Base-by-base conservation (phyloP, 2,888 invertebrate genomes). In the Doris montereyensis region DNA sequence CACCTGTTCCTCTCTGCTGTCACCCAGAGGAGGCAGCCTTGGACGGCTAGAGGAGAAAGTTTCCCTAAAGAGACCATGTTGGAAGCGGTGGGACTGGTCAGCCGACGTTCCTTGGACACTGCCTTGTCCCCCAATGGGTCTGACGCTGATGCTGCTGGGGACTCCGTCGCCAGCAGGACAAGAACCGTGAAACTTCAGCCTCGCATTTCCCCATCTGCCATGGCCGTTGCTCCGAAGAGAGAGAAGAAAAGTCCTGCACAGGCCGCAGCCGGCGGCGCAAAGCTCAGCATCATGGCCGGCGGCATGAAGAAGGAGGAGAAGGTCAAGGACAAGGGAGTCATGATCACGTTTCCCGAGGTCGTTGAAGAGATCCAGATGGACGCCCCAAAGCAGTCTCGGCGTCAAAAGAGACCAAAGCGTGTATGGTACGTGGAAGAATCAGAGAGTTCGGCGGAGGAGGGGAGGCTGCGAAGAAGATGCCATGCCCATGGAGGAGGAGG, bases 51-150 rank as follows among this genome's bases (percentile, higher is more conserved):
- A 72, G 24, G 76, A 80, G n/a, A 78, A 78, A 24, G 76, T 79
- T n/a, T 82, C 82, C 2, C 82, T 1, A 82, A 82, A 52, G 78
- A 82, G 52, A 79, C 82, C 13, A 77, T 82, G 81, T 58, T 82
- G 57, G 81, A 79, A 32, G 82, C 82, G 1, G 81, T 82, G 13
- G 82, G 82, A 0, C 72, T 82, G 30, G 79, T 82, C 17, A 82
- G 82, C 72, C 60, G 74, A 52, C 57, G 70, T 17, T 68, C 77
- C 0, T 28, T 80, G 21, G 74, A 77, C 26, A 21, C 17, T 17
- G 26, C 2, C 28, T 58, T 77, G 24, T 74, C 80, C 3, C 77
- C 80, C 26, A 62, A 80, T 13, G n/a, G n/a, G n/a, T n/a, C n/a
- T n/a, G n/a, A n/a, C n/a, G 73, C 80, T 24, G 80, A 77, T 30